phyloP scores from a whole-genome alignment of 2,888 invertebrate species.

The Ophraella communa region DNA sequence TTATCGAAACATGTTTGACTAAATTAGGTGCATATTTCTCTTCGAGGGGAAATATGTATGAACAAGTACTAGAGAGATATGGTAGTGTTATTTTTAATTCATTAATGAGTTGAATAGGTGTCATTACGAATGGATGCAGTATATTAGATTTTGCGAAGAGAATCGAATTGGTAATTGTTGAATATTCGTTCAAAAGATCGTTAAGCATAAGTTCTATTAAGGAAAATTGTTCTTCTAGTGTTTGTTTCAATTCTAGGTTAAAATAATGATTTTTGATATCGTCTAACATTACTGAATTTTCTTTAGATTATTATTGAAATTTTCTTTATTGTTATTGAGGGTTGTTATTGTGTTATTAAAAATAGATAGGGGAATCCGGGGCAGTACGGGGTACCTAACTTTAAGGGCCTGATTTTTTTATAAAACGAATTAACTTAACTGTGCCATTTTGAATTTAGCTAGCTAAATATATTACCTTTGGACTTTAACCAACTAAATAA shows the following conservation, averaged over 20 bases:
- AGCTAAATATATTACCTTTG: too few relatives aligned
- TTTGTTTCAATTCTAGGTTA: slow-evolving; percentile 9
- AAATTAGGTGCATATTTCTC: background rate
- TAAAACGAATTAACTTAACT: too few relatives aligned
- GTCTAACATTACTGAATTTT: slow-evolving; percentile 1
- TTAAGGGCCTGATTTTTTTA: too few relatives aligned
- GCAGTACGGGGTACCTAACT: too few relatives aligned
- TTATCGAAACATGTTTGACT: background rate
- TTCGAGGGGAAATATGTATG: slow-evolving; percentile 1
- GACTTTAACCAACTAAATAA: too few relatives aligned
- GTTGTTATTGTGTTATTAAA: slow-evolving; percentile 17
- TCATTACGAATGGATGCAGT: slow-evolving; percentile 15
- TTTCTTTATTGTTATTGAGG: slow-evolving; percentile 9
- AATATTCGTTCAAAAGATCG: slow-evolving; percentile 2
- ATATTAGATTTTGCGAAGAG: slow-evolving; percentile 14
- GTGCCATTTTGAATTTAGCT: too few relatives aligned
- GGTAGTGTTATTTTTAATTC: slow-evolving; percentile 11
- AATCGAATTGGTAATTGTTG: background rate
- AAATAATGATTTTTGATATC: background rate
- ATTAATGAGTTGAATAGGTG: slow-evolving; percentile 1
- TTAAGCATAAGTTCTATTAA: slow-evolving; percentile 8
- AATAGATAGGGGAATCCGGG: too few relatives aligned
- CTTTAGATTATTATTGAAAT: slow-evolving; percentile 9
- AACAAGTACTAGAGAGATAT: slow-evolving; percentile 1
- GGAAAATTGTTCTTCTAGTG: slow-evolving; percentile 10